Percentiles rank a stretch among this genome's conserved stretches.
Conservation (phyloP, 2,113 vertebrate genomes). For the Psammodynastes pulverulentus region DNA sequence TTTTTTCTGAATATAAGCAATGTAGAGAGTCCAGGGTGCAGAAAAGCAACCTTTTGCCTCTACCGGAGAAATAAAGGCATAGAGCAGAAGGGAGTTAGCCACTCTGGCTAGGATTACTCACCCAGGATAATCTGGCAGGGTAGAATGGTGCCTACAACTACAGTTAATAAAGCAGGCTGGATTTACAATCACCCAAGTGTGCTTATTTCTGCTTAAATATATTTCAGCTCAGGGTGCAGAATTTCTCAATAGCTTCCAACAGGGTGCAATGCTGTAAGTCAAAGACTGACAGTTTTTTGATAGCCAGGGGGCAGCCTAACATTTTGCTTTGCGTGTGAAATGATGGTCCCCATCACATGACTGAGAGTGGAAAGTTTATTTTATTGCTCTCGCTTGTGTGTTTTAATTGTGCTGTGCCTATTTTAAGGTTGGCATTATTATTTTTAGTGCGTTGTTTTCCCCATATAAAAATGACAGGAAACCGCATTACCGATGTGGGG, state of each 20-base stretch:
- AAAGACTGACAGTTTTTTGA: background rate
- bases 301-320: background rate
- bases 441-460: background rate
- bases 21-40: background rate
- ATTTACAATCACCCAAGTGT: background rate
- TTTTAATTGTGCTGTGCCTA: background rate
- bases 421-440: background rate
- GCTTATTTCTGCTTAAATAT: background rate
- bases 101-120: background rate
- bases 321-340: background rate
- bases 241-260: background rate
- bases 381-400: background rate
- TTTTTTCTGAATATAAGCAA: background rate
- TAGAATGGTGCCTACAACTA: background rate
- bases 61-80: fast-evolving
- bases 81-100: background rate
- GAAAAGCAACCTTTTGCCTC: background rate
- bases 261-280: background rate
- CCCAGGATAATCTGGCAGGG: background rate
- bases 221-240: background rate
- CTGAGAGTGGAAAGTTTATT: background rate
- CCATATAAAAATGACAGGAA: background rate
- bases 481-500: background rate
- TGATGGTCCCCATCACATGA: background rate
- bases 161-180: background rate